These are phyloP conservation scores for Peromyscus polionotus DNA, from an alignment of 2,113 vertebrate genomes.

Conservation along the genomic window DNA sequence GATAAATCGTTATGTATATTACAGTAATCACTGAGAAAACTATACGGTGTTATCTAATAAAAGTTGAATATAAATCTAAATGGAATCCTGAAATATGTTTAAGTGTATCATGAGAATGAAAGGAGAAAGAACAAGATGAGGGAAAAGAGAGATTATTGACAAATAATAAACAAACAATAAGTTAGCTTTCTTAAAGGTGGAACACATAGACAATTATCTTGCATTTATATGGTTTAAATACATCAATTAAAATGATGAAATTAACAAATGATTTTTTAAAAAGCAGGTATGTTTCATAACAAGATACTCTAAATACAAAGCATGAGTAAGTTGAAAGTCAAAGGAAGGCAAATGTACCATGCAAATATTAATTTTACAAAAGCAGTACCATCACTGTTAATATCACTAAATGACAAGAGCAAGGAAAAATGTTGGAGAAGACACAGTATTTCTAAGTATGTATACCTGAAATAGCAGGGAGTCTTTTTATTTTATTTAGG, in stretches of 20 bases:
- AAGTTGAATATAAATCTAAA: conserved; percentile 43
- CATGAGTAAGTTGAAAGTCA: conserved; percentile 39
- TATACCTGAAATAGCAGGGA: background rate
- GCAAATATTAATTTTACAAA: background rate
- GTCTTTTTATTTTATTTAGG: background rate
- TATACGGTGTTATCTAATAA: conserved; percentile 7
- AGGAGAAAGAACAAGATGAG: background rate
- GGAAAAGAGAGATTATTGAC: background rate
- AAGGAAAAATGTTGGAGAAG: conserved; percentile 52
- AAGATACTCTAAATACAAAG: conserved; percentile 46
- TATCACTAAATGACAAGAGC: conserved; percentile 44
- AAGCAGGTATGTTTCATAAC: background rate
- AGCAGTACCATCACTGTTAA: background rate
- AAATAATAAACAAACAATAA: background rate
- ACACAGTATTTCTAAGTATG: background rate
- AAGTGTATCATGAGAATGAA: background rate
- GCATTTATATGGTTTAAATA: conserved; percentile 22
- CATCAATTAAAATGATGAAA: conserved; percentile 21
- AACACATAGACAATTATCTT: background rate
- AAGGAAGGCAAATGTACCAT: background rate
- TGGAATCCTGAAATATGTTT: conserved; percentile 40
- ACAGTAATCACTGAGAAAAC: conserved; percentile 35
- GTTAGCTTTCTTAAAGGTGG: background rate
- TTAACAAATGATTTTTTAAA: background rate
- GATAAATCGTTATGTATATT: conserved; percentile 19